Percentiles rank a stretch among this genome's conserved stretches.
These are phyloP conservation scores for Lithodes maja DNA, from an alignment of 2,888 invertebrate species.

Conservation along the genomic window DNA sequence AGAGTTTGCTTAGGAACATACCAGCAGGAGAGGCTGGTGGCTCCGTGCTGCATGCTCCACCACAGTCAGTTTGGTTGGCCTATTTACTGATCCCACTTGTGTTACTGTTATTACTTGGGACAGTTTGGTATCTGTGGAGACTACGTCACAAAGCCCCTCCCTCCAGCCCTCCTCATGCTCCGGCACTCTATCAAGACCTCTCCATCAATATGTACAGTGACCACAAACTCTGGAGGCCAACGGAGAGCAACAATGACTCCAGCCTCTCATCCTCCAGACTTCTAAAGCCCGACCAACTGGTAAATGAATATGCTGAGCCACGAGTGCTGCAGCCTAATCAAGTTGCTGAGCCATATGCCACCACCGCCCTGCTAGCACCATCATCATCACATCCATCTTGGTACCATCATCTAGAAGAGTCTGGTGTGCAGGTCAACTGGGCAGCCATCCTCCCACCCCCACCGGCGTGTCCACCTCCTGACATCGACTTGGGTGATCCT, in stretches of 20 bases:
- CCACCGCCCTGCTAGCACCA: constrained; percentile 49
- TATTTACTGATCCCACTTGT: constrained; percentile 65
- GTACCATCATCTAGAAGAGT: too few species aligned
- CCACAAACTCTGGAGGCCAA: constrained; percentile 61
- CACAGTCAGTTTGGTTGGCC: constrained; percentile 62
- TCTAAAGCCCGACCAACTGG: constrained; percentile 57
- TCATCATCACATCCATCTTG: too few species aligned
- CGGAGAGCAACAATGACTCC: constrained; percentile 60
- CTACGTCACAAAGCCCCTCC: constrained; percentile 50
- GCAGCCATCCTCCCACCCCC: constrained; percentile 53
- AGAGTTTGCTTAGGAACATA: not conserved
- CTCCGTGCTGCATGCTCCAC: constrained; percentile 57
- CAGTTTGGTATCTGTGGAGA: constrained; percentile 36
- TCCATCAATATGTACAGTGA: constrained; percentile 70
- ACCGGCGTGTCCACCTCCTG: not conserved
- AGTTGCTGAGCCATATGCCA: constrained; percentile 50
- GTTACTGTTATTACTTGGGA: constrained; percentile 49
- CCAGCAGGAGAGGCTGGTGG: constrained; percentile 31
- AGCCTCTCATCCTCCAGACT: constrained; percentile 56
- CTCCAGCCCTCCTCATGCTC: constrained; percentile 41
- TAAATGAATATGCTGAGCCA: constrained; percentile 70
- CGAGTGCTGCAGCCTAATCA: constrained; percentile 12
- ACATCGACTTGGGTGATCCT: constrained; percentile 41
- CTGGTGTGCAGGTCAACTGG: constrained; percentile 54
- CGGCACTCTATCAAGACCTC: constrained; percentile 49